phyloP scores from a whole-genome alignment of 2,113 vertebrate genomes.

The Tragelaphus imberbis region DNA sequence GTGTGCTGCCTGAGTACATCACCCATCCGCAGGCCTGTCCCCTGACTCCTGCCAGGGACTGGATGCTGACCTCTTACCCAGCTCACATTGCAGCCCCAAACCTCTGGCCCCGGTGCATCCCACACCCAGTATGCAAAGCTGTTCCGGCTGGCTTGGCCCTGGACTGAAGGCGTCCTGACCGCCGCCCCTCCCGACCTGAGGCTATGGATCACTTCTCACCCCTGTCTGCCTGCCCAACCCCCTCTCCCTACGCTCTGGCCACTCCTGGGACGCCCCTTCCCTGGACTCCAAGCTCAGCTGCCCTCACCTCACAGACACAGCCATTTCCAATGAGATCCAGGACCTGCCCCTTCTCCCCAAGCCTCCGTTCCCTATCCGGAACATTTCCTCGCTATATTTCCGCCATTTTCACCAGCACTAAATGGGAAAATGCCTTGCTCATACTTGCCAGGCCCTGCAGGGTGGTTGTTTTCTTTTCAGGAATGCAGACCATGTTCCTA shows the following conservation, averaged over 20 bases:
- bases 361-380: neutral
- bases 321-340: neutral
- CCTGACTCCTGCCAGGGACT: neutral
- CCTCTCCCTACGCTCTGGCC: fast-evolving
- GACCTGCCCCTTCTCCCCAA: neutral
- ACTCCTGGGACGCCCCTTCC: neutral
- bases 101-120: fast-evolving
- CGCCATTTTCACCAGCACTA: too few species aligned
- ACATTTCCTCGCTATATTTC: neutral
- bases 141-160: fast-evolving
- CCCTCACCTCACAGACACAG: neutral
- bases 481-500: neutral
- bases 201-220: neutral
- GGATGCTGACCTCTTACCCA: fast-evolving
- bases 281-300: neutral
- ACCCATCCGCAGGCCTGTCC: neutral
- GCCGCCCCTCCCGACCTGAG: fast-evolving
- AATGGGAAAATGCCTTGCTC: neutral
- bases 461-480: neutral
- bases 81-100: fast-evolving
- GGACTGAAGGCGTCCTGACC: neutral
- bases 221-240: neutral
- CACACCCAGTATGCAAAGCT: neutral
- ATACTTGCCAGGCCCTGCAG: fast-evolving
- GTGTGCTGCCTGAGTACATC: neutral